Evolutionary conservation across 2,797 vertebrate species (phyloP), one percentile per base, ranked within the genome.

Genomic region (Falco biarmicus): DNA sequence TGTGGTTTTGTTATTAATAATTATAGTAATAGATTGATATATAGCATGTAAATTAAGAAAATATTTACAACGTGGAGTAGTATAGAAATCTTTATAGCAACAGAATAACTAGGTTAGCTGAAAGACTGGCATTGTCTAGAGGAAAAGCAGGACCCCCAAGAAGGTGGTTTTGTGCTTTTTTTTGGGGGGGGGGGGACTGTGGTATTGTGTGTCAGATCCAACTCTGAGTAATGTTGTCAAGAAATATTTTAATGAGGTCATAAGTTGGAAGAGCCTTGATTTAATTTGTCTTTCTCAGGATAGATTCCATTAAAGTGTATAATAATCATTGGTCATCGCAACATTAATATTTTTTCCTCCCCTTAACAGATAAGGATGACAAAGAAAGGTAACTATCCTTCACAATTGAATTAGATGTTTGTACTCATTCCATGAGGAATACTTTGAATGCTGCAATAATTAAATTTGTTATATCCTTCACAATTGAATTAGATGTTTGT

Each of bases 181-280:
- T 34, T 34, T 34, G 34, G 34, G 34, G 34, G 34, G 34, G n/a
- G 34, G 34, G 34, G 11, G 20, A 73, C 34, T 86, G 7, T 64
- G 60, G 15, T 86, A 43, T 45, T 84, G 50, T 64, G 17, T 83
- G n/a, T 69, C 17, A 75, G 15, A 71, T 81, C 31, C 64, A 87
- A 32, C n/a, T 89, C 53, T 64, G 50, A 68, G 10, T 68, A 1
- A 54, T 87, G 21, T 47, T 87, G 53, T 71, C 87, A 91, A 19
- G 24, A 83, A 83, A 51, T 20, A 74, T 93, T 93, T 93, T 87
- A 85, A 71, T 94, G 91, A 84, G 57, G 60, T 89, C 45, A 57
- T 80, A 37, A 64, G 10, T 68, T 91, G 87, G 71, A 93, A 87
- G 25, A 77, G 15, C 4, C 10, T 14, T 77, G 77, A 91, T 56